Conservation (phyloP, 1,140 invertebrate genomes). For the Trichonephila clavata region DNA sequence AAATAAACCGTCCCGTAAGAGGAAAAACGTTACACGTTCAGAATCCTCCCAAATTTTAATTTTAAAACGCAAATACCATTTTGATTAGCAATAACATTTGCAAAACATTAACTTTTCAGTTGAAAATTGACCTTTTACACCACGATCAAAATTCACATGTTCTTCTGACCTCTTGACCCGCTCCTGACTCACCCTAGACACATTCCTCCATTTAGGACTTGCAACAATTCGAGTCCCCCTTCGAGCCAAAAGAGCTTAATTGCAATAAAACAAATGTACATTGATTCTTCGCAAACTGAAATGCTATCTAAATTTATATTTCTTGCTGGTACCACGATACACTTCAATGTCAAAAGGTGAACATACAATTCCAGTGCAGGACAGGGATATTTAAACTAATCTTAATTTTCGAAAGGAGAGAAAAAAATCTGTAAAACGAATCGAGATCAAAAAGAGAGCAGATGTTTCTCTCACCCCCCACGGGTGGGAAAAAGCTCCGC, state of each 20-base stretch:
- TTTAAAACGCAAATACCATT: too few species aligned
- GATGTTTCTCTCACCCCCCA: too few species aligned
- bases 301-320: neutral
- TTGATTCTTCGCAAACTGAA: neutral
- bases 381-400: conserved; percentile 12
- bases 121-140: neutral
- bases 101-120: too few species aligned
- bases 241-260: too few species aligned
- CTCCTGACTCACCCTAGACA: neutral
- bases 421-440: neutral
- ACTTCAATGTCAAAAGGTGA: conserved; percentile 30
- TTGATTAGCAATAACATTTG: too few species aligned
- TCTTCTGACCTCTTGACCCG: neutral
- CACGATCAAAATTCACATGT: neutral
- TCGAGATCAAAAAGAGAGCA: neutral
- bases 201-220: neutral
- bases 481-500: neutral
- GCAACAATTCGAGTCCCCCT: neutral
- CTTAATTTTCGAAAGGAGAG: neutral
- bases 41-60: too few species aligned
- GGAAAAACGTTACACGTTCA: too few species aligned
- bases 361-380: conserved; percentile 19
- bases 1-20: too few species aligned
- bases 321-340: neutral
- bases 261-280: too few species aligned